A percentile compares a stretch with the other conserved stretches of the same genome.
Conservation (phyloP, 2,113 vertebrate species). For the Myrmophylax atrothorax region DNA sequence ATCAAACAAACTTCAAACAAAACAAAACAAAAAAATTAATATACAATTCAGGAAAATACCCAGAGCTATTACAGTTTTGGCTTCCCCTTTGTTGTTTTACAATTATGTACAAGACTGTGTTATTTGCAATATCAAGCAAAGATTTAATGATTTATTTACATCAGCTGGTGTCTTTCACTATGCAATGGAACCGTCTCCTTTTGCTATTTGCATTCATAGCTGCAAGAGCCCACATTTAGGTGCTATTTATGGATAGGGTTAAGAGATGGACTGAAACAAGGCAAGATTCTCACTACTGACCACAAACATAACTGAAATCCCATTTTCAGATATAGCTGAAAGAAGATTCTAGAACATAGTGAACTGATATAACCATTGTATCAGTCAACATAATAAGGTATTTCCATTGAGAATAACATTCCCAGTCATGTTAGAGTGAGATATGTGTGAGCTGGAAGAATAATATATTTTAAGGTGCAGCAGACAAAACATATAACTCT, state of each 20-base stretch:
- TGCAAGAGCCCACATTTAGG: not conserved
- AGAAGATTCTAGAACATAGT: not conserved
- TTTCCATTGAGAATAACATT: not conserved
- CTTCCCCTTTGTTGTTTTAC: constrained; percentile 20
- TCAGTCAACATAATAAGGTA: not conserved
- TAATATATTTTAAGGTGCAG: not conserved
- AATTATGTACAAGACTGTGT: constrained; percentile 9
- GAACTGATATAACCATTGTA: not conserved
- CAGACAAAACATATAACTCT: not conserved
- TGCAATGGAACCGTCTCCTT: not conserved
- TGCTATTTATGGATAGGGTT: not conserved
- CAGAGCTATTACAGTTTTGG: not conserved
- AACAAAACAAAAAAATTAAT: not conserved
- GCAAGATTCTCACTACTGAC: not conserved
- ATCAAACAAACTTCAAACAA: constrained; percentile 40
- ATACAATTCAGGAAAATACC: constrained; percentile 17
- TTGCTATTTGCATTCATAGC: not conserved
- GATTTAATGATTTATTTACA: constrained; percentile 33
- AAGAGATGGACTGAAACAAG: not conserved
- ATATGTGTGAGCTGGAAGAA: not conserved
- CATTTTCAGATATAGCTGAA: not conserved
- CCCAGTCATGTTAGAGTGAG: not conserved
- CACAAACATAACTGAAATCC: not conserved
- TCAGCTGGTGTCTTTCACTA: constrained; percentile 5
- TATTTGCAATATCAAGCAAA: not conserved